Evolutionary conservation across 2,113 vertebrate species (phyloP).

Genomic region (Ammodytes marinus): DNA sequence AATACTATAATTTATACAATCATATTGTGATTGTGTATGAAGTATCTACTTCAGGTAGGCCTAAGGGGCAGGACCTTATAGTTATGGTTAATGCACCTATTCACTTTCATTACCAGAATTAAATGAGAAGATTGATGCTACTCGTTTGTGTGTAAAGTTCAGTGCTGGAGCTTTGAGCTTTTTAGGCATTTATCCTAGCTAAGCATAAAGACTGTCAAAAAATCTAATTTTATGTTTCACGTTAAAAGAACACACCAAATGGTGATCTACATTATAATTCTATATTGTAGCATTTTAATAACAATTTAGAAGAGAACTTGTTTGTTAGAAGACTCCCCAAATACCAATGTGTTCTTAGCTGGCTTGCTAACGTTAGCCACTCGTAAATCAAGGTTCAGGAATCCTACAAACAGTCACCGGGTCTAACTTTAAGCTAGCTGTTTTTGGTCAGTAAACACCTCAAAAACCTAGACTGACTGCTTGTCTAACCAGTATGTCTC

Average conservation of each 20-base stretch:
- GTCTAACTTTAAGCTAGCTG: neutral
- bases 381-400: neutral
- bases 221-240: too few species aligned
- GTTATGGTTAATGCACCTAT: neutral
- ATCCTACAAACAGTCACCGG: neutral
- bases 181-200: neutral
- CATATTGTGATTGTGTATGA: constrained; percentile 72
- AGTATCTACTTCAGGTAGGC: constrained; percentile 49
- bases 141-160: neutral
- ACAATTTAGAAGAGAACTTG: neutral
- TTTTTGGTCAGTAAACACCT: neutral
- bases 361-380: neutral
- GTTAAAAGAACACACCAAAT: neutral
- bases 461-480: too few species aligned
- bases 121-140: constrained; percentile 1
- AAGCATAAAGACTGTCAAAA: neutral
- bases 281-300: neutral
- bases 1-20: constrained; percentile 75
- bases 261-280: neutral
- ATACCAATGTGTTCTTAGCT: neutral
- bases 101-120: neutral
- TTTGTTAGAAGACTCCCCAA: neutral
- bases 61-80: constrained; percentile 7
- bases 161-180: neutral
- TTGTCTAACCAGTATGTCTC: too few species aligned